phyloP scores from a whole-genome alignment of 2,888 invertebrate species.

The Napeogenes sylphis region DNA sequence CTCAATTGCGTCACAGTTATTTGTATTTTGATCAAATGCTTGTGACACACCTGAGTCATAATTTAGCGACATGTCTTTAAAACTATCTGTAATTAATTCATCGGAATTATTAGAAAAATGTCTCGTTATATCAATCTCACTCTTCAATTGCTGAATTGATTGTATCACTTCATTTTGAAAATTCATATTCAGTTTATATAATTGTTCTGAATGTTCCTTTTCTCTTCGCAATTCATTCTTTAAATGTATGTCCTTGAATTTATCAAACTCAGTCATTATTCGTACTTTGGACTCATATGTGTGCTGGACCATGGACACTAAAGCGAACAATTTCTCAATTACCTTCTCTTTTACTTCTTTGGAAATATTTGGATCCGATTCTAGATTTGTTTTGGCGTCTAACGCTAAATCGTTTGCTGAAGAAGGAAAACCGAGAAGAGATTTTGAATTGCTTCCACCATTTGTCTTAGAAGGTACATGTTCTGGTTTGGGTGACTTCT shows the following conservation, averaged over 20 bases:
- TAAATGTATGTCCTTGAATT: slow-evolving; percentile 65
- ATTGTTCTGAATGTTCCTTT: slow-evolving; percentile 67
- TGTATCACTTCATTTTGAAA: slow-evolving; percentile 70
- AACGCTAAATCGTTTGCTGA: slow-evolving; percentile 70
- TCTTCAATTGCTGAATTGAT: slow-evolving; percentile 64
- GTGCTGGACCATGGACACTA: slow-evolving; percentile 71
- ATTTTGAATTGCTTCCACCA: slow-evolving; percentile 53
- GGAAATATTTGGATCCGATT: slow-evolving; percentile 66
- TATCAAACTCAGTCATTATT: slow-evolving; percentile 66
- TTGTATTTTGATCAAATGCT: slow-evolving; percentile 15
- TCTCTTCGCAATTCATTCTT: slow-evolving; percentile 65
- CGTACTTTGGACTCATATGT: slow-evolving; percentile 70
- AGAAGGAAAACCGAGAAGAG: slow-evolving; percentile 66
- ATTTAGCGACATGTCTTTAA: slow-evolving; percentile 52
- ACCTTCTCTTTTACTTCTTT: slow-evolving; percentile 67
- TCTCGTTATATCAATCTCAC: slow-evolving; percentile 63
- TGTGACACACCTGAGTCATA: slow-evolving; percentile 44
- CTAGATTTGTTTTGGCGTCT: slow-evolving; percentile 68
- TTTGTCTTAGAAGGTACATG: slow-evolving; percentile 36
- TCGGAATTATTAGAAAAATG: slow-evolving; percentile 44
- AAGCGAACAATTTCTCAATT: slow-evolving; percentile 61
- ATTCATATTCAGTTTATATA: slow-evolving; percentile 70
- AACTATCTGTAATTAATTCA: slow-evolving; percentile 37
- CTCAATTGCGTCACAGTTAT: slow-evolving; percentile 13
- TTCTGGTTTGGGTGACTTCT: slow-evolving; percentile 47